Evolutionary conservation across 2,888 invertebrate genomes (phyloP).

Genomic region (Lasioglossum villosulum): DNA sequence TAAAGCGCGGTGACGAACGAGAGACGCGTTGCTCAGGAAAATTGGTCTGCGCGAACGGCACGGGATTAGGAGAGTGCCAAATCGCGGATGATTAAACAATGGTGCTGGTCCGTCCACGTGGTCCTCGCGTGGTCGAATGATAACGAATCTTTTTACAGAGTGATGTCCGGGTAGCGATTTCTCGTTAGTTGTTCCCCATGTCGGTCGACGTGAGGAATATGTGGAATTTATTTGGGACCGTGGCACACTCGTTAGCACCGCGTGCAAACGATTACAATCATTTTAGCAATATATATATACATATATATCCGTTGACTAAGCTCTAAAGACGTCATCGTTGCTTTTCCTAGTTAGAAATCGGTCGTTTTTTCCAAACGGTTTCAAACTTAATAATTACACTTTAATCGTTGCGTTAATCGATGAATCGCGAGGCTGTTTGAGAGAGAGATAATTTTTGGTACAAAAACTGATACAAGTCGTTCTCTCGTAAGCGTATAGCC

Average conservation of each 20-base stretch:
- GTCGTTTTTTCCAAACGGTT: slow-evolving; percentile 31
- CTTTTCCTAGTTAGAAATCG: slow-evolving; percentile 19
- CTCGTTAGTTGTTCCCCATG: slow-evolving; percentile 35
- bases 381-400: neutral
- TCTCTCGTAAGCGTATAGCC: slow-evolving; percentile 5
- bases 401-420: neutral
- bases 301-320: slow-evolving; percentile 20
- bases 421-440: neutral
- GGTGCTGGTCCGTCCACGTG: slow-evolving; percentile 48
- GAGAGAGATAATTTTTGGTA: neutral
- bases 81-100: slow-evolving; percentile 43
- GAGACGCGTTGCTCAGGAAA: slow-evolving; percentile 69
- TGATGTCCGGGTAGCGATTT: slow-evolving; percentile 24
- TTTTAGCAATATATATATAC: slow-evolving; percentile 43
- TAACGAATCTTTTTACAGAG: slow-evolving; percentile 50
- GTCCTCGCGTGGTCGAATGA: slow-evolving; percentile 36
- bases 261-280: slow-evolving; percentile 51
- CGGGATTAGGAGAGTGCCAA: slow-evolving; percentile 62
- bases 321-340: slow-evolving; percentile 23
- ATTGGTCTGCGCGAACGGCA: slow-evolving; percentile 55
- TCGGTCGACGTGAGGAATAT: slow-evolving; percentile 38
- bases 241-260: slow-evolving; percentile 28
- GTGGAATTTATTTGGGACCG: slow-evolving; percentile 50
- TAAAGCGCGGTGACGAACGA: slow-evolving; percentile 46
- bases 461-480: neutral